A percentile compares a stretch with the other conserved stretches of the same genome.
Conservation (phyloP, 2,888 invertebrate genomes). For the Ceriagrion tenellum region DNA sequence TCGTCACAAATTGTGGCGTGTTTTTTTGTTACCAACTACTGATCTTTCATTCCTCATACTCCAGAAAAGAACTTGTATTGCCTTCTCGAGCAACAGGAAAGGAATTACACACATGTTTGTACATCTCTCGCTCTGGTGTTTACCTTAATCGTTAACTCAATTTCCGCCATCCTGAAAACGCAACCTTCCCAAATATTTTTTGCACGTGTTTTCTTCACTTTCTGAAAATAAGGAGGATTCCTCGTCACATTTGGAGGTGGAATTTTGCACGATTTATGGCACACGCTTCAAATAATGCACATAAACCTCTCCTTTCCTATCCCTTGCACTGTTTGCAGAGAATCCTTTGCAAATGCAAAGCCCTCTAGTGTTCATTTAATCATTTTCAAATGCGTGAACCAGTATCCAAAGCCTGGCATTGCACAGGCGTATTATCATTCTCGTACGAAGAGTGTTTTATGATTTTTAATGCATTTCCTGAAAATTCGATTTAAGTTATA, state of each 20-base stretch:
- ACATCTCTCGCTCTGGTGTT: too few relatives aligned
- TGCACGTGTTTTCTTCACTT: not conserved
- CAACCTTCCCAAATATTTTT: too few relatives aligned
- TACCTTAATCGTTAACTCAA: too few relatives aligned
- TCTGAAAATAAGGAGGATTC: not conserved
- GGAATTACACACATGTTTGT: too few relatives aligned
- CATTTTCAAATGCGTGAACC: not conserved
- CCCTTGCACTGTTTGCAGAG: not conserved
- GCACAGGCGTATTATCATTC: not conserved
- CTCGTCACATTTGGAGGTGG: not conserved
- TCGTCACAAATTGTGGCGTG: too few relatives aligned
- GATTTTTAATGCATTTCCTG: not conserved
- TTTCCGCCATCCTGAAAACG: too few relatives aligned
- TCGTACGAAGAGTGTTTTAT: not conserved
- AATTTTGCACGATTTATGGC: not conserved
- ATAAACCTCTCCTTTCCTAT: not conserved
- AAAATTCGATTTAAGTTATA: not conserved
- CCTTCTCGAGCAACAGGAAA: too few relatives aligned
- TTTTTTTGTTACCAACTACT: too few relatives aligned
- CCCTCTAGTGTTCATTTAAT: not conserved
- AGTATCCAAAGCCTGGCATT: not conserved
- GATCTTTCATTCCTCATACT: too few relatives aligned
- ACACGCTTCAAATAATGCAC: constrained; percentile 2
- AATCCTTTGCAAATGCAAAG: not conserved
- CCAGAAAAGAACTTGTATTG: too few relatives aligned